phyloP scores from a whole-genome alignment of 2,888 invertebrate genomes.

The Theretra japonica region DNA sequence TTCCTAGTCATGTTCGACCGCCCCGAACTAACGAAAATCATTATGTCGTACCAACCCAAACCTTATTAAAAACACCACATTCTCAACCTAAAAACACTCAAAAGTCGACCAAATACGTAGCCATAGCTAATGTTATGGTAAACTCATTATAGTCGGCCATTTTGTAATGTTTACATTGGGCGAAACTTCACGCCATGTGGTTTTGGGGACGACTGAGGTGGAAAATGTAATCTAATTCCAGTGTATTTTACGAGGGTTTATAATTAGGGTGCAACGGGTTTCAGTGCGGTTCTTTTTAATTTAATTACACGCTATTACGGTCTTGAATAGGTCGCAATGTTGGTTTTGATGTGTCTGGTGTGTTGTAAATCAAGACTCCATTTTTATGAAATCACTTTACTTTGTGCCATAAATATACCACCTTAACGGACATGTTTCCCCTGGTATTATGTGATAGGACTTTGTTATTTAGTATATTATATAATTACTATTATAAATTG shows the following conservation, averaged over 20 bases:
- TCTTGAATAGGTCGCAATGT: constrained; percentile 19
- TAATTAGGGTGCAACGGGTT: constrained; percentile 21
- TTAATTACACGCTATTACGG: constrained; percentile 21
- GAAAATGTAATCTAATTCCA: constrained; percentile 70
- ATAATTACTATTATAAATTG: no score
- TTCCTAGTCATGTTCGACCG: no score
- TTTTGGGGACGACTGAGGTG: constrained; percentile 55
- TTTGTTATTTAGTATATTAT: no score
- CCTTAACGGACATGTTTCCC: no score
- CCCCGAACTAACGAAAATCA: not conserved
- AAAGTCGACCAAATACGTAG: not conserved
- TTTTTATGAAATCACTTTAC: not conserved
- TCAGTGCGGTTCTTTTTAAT: constrained; percentile 25
- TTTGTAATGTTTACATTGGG: constrained; percentile 69
- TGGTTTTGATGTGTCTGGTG: constrained; percentile 9
- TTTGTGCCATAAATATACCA: no score
- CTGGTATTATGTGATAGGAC: no score
- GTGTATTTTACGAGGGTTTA: constrained; percentile 14
- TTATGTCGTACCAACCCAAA: not conserved
- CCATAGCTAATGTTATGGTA: constrained; percentile 3
- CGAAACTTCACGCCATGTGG: constrained; percentile 63
- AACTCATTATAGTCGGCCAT: constrained; percentile 59
- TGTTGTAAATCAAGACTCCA: not conserved
- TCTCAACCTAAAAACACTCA: not conserved
- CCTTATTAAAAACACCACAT: not conserved